Conservation (phyloP, 2,888 invertebrate species). For the Tinea trinotella region DNA sequence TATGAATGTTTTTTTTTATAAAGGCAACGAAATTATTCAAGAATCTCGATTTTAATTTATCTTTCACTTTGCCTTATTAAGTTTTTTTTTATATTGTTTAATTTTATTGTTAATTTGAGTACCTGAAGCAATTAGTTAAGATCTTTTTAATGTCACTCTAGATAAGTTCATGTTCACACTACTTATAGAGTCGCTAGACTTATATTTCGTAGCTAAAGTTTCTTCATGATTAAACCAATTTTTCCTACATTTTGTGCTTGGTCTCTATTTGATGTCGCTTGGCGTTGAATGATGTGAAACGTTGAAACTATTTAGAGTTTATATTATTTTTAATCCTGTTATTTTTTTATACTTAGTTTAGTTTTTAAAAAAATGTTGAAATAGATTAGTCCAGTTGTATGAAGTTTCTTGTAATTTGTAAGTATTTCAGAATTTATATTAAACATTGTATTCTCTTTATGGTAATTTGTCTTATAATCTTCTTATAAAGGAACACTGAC, state of each 20-base stretch:
- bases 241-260: conserved; percentile 51
- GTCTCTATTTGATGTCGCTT: conserved; percentile 65
- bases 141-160: background rate
- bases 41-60: background rate
- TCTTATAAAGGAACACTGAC: conserved; percentile 60
- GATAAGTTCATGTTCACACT: background rate
- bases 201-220: conserved; percentile 50
- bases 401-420: conserved; percentile 49
- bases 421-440: conserved; percentile 54
- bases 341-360: conserved; percentile 59
- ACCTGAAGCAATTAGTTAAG: conserved; percentile 1
- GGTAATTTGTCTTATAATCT: conserved; percentile 53
- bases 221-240: conserved; percentile 29
- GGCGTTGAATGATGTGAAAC: conserved; percentile 62
- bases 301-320: conserved; percentile 51
- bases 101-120: background rate
- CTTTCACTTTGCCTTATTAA: background rate
- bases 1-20: conserved; percentile 1
- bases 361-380: conserved; percentile 57
- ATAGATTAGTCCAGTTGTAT: conserved; percentile 58
- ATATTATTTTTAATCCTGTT: conserved; percentile 53
- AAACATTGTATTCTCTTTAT: conserved; percentile 53
- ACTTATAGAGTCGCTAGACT: conserved; percentile 70
- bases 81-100: background rate
- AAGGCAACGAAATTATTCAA: conserved; percentile 10